Evolutionary conservation across 2,113 vertebrate species (phyloP).

Genomic region (Eolophus roseicapilla): DNA sequence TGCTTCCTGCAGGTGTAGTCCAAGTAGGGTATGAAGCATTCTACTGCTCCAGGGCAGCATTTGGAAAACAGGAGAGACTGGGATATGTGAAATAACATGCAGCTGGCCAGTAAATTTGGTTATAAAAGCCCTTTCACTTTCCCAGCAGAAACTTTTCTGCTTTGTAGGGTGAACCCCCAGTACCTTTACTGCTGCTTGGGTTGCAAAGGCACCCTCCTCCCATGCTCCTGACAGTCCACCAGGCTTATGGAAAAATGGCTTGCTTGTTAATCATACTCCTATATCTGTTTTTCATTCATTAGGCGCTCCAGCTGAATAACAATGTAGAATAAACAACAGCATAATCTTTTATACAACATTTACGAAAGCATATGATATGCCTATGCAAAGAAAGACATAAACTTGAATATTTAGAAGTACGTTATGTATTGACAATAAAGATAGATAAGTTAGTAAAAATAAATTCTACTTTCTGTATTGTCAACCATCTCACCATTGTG

Average conservation of each 20-base stretch:
- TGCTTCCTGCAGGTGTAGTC: background rate
- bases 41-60: background rate
- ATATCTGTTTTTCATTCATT: background rate
- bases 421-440: background rate
- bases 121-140: background rate
- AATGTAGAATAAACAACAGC: background rate
- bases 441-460: background rate
- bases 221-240: background rate
- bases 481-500: background rate
- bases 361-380: background rate
- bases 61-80: background rate
- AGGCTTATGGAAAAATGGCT: background rate
- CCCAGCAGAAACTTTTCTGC: background rate
- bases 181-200: rapidly evolving
- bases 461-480: background rate
- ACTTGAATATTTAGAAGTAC: background rate
- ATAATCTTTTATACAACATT: background rate
- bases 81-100: background rate
- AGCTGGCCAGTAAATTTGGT: background rate
- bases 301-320: background rate
- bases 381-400: background rate
- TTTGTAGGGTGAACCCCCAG: background rate
- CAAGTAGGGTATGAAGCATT: background rate
- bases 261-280: background rate
- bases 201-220: background rate